Base-by-base conservation (phyloP, 2,888 invertebrate species). In the Nycteola revayana region DNA sequence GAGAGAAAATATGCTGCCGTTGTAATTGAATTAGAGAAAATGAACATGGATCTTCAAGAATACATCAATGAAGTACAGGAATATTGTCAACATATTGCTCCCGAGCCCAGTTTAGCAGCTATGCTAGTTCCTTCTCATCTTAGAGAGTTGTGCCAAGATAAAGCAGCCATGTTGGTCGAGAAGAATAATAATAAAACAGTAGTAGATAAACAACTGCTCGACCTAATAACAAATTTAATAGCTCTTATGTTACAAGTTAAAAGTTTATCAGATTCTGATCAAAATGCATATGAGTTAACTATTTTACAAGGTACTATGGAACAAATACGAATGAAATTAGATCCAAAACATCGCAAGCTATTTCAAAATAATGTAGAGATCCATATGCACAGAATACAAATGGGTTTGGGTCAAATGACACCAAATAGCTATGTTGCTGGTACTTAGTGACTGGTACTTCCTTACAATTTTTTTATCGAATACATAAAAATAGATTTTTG, bases 361-460 rank as follows among this genome's bases (percentile, higher is more conserved):
- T 96, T 96, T 80, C 94, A 97, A 78, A 95, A 95, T 76, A 92
- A 93, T 74, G 95, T 98, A 3, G 98, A 98, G 79, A 94, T 96
- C 49, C 97, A 97, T 63, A 93, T 98, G 91, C 95, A 95, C 66
- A 94, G 95, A 70, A 95, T 96, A 61, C 95, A 96, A 77, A 92
- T 94, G 76, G 95, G 95, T 11, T 80, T 94, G 39, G 88, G 89
- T 7, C 80, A 79, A 63, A 79, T 78, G 66, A 69, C 76, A 36
- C 61, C 80, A 20, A 56, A 41, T 10, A 78, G 66, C 55, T 74
- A 65, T 49, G 45, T 77, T 43, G 52, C 73, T 53, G 65, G 73
- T 40, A 63, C 64, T 58, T 75, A 66, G 55, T 36, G 39, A 51
- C 42, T n/a, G n/a, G n/a, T n/a, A n/a, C n/a, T n/a, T n/a, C n/a